Evolutionary conservation across 2,888 invertebrate genomes (phyloP), one percentile per base, ranked within the genome.

Genomic region (Brachynemurus nebulosus): DNA sequence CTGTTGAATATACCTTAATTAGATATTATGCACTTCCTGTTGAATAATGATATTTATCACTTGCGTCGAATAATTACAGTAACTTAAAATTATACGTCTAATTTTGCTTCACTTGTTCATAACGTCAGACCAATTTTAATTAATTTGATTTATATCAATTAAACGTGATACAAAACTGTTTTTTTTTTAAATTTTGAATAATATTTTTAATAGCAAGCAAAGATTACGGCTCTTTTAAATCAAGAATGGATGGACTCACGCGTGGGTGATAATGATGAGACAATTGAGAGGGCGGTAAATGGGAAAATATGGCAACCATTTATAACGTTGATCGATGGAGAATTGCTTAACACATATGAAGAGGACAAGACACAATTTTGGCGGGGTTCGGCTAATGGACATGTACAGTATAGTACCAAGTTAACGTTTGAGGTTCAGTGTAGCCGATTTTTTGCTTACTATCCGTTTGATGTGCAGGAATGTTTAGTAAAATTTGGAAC

Each of bases 301-400:
- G 30, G 30, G n/a, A 30, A 30, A 30, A 30, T 30, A 12, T 30
- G 30, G 30, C n/a, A 30, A 30, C 30, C 30, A 12, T n/a, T 30
- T 12, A 30, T 30, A 30, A 30, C 30, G 4, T 30, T 30, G n/a
- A 30, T 14, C 5, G 30, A 30, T 12, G 30, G 30, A 7, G n/a
- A 14, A 30, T 30, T 30, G n/a, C n/a, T 14, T 12, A 30, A 30
- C 14, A n/a, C n/a, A 4, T n/a, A 8, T n/a, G 8, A 30, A 30
- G 9, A 30, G 4, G 30, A 30, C n/a, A 30, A 12, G 14, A 30
- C 30, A 4, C 30, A 30, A 30, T 30, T 12, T 30, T 30, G 30
- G 30, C 30, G 30, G 4, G n/a, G n/a, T n/a, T n/a, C 30, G 14
- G 14, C n/a, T 9, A 30, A 11, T 11, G n/a, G 14, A 4, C 30